Conservation (phyloP, 2,113 vertebrate species). For the Cacatua alba region DNA sequence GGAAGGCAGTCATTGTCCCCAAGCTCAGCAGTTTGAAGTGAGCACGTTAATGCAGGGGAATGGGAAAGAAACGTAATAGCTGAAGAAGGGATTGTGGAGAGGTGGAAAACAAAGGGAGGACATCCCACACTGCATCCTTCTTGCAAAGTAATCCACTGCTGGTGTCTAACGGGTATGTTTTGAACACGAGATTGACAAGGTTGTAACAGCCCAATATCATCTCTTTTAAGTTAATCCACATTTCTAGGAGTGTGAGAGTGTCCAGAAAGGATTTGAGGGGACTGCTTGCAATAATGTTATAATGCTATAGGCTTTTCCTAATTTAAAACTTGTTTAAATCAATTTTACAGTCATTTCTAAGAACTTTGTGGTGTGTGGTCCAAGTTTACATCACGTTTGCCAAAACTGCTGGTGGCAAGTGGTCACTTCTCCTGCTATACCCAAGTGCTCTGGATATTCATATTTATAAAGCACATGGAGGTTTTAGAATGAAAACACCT, state of each 20-base stretch:
- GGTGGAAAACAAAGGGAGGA: neutral
- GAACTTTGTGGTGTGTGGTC: neutral
- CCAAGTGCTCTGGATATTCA: neutral
- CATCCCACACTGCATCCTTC: rapidly evolving
- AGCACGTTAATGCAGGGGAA: neutral
- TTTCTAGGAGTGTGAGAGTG: neutral
- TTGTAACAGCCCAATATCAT: neutral
- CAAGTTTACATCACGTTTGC: neutral
- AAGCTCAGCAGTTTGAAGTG: neutral
- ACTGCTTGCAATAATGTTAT: neutral
- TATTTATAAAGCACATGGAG: neutral
- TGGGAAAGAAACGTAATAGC: neutral
- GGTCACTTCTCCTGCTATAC: neutral
- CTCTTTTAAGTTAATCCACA: neutral
- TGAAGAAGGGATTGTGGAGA: neutral
- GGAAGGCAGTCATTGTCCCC: neutral
- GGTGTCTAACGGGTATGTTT: neutral
- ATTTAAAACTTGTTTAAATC: neutral
- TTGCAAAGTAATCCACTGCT: neutral
- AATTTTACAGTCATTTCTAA: neutral
- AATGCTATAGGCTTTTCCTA: neutral
- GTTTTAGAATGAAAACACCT: neutral
- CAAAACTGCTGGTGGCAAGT: neutral
- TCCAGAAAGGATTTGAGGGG: neutral
- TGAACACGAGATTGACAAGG: neutral